phyloP scores from a whole-genome alignment of 2,888 invertebrate species.

The Troides oblongomaculatus region DNA sequence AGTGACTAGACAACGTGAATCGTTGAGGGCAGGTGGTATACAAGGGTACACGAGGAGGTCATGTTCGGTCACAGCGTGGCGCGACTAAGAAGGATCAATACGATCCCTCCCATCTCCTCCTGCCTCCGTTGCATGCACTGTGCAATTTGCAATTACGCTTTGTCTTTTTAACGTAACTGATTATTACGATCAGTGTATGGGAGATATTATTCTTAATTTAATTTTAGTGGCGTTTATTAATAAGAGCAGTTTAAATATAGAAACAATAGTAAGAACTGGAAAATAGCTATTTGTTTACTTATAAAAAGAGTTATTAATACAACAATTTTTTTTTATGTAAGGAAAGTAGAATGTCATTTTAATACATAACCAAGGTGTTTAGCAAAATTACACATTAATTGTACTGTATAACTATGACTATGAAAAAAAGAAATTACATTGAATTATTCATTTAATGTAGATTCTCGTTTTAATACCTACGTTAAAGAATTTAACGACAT shows the following conservation, averaged over 20 bases:
- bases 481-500: too few species aligned
- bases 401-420: background rate
- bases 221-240: background rate
- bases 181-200: background rate
- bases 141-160: constrained; percentile 54
- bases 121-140: constrained; percentile 39
- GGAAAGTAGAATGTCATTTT: background rate
- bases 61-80: constrained; percentile 72
- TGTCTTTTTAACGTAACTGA: background rate
- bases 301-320: background rate
- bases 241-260: background rate
- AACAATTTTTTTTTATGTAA: background rate
- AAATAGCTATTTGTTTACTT: background rate
- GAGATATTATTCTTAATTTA: background rate
- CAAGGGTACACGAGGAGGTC: constrained; percentile 63
- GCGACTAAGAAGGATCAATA: constrained; percentile 73
- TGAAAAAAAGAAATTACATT: background rate
- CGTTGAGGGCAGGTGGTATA: constrained; percentile 41
- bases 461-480: too few species aligned
- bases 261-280: background rate
- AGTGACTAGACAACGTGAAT: constrained; percentile 28
- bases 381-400: background rate
- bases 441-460: too few species aligned
- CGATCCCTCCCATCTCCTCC: constrained; percentile 46
- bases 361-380: too few species aligned